phyloP scores from a whole-genome alignment of 2,797 vertebrate genomes.

The Tarsius wallacei region DNA sequence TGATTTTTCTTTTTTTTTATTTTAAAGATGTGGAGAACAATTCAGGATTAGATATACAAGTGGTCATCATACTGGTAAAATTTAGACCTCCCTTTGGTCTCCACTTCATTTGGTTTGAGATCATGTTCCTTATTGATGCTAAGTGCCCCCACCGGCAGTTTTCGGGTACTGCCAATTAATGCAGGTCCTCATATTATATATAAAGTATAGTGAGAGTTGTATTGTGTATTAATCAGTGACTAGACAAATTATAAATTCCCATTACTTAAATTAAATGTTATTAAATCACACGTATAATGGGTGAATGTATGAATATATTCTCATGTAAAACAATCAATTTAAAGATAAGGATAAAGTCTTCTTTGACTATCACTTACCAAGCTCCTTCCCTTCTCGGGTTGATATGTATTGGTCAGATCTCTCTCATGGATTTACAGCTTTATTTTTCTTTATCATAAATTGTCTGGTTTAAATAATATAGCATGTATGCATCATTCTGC shows the following conservation, averaged over 20 bases:
- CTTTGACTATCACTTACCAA: not conserved
- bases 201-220: not conserved
- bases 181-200: not conserved
- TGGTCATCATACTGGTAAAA: too few relatives aligned
- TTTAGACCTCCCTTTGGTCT: too few relatives aligned
- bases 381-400: not conserved
- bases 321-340: not conserved
- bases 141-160: too few relatives aligned
- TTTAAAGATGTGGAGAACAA: too few relatives aligned
- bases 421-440: not conserved
- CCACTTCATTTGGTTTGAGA: too few relatives aligned
- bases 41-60: too few relatives aligned
- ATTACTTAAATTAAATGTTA: not conserved
- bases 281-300: not conserved
- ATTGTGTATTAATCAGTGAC: not conserved
- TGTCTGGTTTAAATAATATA: not conserved
- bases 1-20: not conserved
- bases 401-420: not conserved
- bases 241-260: not conserved
- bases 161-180: not conserved
- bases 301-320: not conserved
- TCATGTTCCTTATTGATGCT: too few relatives aligned
- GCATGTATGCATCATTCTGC: not conserved
- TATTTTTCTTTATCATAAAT: slow-evolving; percentile 1
- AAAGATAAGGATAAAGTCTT: not conserved